Percentiles rank a stretch among this genome's conserved stretches.
Evolutionary conservation across 2,888 invertebrate species (phyloP).

Genomic region (Eutolmus rufibarbis): DNA sequence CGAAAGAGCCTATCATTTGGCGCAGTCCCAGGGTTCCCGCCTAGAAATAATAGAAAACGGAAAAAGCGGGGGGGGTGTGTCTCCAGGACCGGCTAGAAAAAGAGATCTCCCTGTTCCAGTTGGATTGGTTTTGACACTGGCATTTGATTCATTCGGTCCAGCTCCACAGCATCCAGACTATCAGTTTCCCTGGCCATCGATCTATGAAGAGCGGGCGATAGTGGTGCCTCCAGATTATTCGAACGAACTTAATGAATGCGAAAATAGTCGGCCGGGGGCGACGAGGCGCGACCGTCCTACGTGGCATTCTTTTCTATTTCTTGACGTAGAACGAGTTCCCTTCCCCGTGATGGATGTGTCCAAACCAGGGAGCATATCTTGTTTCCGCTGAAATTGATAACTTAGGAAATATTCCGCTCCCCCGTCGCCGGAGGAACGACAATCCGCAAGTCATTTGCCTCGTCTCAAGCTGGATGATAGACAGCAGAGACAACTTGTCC

Average conservation of each 20-base stretch:
- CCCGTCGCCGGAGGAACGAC: background rate
- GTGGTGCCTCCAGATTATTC: background rate
- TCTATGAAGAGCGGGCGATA: background rate
- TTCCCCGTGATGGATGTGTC: background rate
- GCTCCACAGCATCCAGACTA: background rate
- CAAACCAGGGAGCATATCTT: background rate
- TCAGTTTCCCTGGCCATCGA: background rate
- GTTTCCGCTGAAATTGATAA: conserved; percentile 20
- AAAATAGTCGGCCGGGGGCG: background rate
- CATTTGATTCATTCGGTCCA: conserved; percentile 4
- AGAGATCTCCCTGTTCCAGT: conserved; percentile 11
- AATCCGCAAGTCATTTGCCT: background rate
- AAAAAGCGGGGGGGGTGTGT: background rate
- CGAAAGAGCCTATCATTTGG: background rate
- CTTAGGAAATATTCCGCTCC: background rate
- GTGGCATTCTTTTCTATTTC: background rate
- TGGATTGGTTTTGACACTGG: conserved; percentile 19
- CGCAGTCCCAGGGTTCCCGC: background rate
- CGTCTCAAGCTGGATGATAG: background rate
- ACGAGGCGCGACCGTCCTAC: background rate
- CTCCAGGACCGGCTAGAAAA: background rate
- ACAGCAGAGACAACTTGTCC: conserved; percentile 12
- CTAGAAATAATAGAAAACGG: background rate
- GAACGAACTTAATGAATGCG: background rate
- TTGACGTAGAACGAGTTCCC: background rate